Base-by-base conservation (phyloP, 2,888 invertebrate genomes). In the Macrosiphum euphorbiae region DNA sequence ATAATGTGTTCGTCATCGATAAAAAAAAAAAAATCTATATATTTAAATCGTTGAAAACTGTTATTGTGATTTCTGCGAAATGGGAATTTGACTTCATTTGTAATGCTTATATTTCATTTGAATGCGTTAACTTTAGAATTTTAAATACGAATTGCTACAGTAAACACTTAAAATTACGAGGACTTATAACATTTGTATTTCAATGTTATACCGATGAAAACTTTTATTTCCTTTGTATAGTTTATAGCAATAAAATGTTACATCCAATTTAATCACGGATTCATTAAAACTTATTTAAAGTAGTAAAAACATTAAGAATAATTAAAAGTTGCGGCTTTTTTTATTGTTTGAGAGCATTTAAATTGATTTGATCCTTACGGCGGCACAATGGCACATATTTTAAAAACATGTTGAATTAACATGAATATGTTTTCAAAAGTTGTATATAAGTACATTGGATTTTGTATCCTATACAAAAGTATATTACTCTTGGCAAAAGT, bases 211-310 rank as follows among this genome's bases (percentile, higher is more conserved):
- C 58, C 20, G 44, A 44, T 58, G 44, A 41, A 87, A 89, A 89
- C 58, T 89, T 89, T 89, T 89, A 89, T 89, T 89, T 89, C 58
- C 16, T 89, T 58, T 55, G n/a, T 67, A 28, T 10, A 35, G 88
- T 88, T 41, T 35, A 8, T 52, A 52, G 24, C 35, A 52, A 35
- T 55, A 88, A 55, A 88, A 88, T 55, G 20, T 89, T 44, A 67
- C 35, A 67, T 67, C 35, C n/a, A 67, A 67, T 67, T 35, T 58
- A 28, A 87, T 35, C 87, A 28, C 13, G 28, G 50, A 50, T 50
- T 50, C 87, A 35, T 87, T 87, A 87, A 87, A 87, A 26, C 28
- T 58, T 58, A 58, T 58, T 26, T 44, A 87, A 47, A 89, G 89
- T 58, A 58, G 28, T 41, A 89, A 55, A 58, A 89, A 58, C 58